Percentiles rank a stretch among this genome's conserved stretches.
phyloP scores from a whole-genome alignment of 92 coral and sea anemone species.

The Porites lobata region DNA sequence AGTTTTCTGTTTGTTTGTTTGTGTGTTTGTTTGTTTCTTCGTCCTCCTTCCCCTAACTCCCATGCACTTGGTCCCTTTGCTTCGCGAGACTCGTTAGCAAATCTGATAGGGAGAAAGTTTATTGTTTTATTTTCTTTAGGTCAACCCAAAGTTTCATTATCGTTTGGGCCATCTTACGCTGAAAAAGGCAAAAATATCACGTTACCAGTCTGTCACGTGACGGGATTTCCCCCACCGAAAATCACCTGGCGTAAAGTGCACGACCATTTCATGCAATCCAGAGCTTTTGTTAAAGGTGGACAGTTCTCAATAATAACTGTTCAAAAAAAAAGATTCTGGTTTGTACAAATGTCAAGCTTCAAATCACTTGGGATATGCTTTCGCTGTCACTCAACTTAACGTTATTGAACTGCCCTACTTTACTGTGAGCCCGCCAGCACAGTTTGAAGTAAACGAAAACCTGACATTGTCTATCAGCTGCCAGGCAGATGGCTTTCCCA shows the following conservation, averaged over 20 bases:
- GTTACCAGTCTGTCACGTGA: conserved; percentile 35
- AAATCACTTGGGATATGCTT: conserved; percentile 12
- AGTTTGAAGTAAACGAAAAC: background rate
- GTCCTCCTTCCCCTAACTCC: too few relatives aligned
- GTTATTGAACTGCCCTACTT: conserved; percentile 32
- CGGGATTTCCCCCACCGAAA: conserved; percentile 16
- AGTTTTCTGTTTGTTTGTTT: too few relatives aligned
- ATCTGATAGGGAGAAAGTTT: background rate
- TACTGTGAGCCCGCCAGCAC: conserved; percentile 7
- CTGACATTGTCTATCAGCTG: conserved; percentile 7
- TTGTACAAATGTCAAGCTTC: conserved; percentile 34
- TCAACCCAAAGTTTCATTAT: conserved; percentile 12
- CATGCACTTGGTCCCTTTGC: too few relatives aligned
- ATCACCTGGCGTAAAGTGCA: conserved; percentile 25
- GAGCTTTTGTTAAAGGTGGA: background rate
- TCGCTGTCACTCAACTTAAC: background rate
- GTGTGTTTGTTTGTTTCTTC: too few relatives aligned
- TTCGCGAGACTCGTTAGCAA: background rate
- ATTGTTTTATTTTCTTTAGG: background rate
- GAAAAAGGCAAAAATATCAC: conserved; percentile 18
- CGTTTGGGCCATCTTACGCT: conserved; percentile 32
- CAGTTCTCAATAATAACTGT: conserved; percentile 13
- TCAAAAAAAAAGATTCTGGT: conserved; percentile 32
- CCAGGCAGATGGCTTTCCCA: conserved; percentile 23
- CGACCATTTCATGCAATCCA: background rate